These are phyloP conservation scores for Dendroctonus valens DNA, from an alignment of 1,140 invertebrate species.

Conservation along the genomic window DNA sequence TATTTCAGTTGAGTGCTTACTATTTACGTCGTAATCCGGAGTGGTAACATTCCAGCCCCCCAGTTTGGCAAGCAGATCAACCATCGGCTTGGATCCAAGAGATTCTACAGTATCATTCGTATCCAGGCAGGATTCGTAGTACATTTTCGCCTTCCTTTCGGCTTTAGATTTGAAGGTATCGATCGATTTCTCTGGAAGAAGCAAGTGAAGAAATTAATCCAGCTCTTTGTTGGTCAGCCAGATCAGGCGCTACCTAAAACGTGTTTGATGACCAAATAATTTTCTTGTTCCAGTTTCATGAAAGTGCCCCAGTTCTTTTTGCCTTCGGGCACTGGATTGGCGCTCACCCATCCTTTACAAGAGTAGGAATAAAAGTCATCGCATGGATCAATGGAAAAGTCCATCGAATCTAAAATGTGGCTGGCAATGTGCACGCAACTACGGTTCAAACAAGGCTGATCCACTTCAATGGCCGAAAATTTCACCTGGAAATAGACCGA, in stretches of 20 bases:
- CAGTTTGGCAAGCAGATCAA: constrained; percentile 68
- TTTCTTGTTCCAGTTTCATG: constrained; percentile 87
- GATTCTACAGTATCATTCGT: constrained; percentile 86
- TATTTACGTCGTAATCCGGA: constrained; percentile 54
- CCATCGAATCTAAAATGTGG: constrained; percentile 80
- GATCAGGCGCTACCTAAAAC: constrained; percentile 64
- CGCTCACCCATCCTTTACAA: constrained; percentile 89
- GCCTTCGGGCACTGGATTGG: constrained; percentile 89
- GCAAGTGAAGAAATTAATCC: neutral
- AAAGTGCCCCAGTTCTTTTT: constrained; percentile 96
- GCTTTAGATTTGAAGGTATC: constrained; percentile 69
- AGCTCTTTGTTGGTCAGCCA: too few relatives aligned
- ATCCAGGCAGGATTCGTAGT: constrained; percentile 93
- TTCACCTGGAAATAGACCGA: constrained; percentile 43
- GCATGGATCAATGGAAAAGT: constrained; percentile 79
- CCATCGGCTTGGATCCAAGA: constrained; percentile 76
- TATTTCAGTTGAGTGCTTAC: constrained; percentile 9
- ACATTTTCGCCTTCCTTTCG: constrained; percentile 85
- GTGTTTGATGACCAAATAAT: constrained; percentile 89
- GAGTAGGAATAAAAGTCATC: constrained; percentile 94
- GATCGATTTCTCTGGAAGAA: constrained; percentile 57
- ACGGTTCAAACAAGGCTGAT: constrained; percentile 68
- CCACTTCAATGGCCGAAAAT: constrained; percentile 42
- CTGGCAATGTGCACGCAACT: constrained; percentile 85
- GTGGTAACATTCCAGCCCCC: constrained; percentile 64